Evolutionary conservation across 2,113 vertebrate species (phyloP).

Genomic region (Miniopterus natalensis): DNA sequence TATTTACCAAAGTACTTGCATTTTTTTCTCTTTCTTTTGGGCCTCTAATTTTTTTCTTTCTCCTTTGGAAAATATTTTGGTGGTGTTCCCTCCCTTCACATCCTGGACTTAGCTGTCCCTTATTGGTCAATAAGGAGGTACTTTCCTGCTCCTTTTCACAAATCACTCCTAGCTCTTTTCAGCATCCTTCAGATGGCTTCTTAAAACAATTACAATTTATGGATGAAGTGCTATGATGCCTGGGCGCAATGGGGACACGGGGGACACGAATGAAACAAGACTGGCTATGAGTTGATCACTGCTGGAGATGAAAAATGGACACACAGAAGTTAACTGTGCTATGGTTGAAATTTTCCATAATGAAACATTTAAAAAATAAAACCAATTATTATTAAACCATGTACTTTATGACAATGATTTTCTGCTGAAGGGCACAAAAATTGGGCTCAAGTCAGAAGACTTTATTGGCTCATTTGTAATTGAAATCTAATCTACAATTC

Average conservation of each 20-base stretch:
- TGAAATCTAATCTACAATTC: constrained; percentile 19
- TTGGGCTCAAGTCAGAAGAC: not conserved
- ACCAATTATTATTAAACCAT: not conserved
- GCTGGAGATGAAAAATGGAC: not conserved
- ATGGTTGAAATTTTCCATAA: not conserved
- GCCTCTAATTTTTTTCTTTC: not conserved
- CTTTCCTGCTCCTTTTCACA: constrained; percentile 14
- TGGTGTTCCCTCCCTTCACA: not conserved
- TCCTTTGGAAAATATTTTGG: constrained; percentile 32
- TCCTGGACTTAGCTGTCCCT: not conserved
- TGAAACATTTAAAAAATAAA: not conserved
- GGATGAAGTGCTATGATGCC: not conserved
- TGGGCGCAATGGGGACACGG: not conserved
- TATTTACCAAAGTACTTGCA: not conserved
- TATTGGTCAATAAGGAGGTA: not conserved
- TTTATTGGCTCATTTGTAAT: not conserved
- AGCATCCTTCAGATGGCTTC: not conserved
- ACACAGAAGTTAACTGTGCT: not conserved
- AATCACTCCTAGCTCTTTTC: constrained; percentile 17
- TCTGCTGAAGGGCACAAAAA: not conserved
- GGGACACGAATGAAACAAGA: not conserved
- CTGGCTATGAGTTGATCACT: fast-evolving
- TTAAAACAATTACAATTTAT: not conserved
- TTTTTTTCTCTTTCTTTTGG: not conserved
- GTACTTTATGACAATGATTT: not conserved